A percentile compares a stretch with the other conserved stretches of the same genome.
Conservation (phyloP, 2,888 invertebrate genomes). For the Nomada goodeniana region DNA sequence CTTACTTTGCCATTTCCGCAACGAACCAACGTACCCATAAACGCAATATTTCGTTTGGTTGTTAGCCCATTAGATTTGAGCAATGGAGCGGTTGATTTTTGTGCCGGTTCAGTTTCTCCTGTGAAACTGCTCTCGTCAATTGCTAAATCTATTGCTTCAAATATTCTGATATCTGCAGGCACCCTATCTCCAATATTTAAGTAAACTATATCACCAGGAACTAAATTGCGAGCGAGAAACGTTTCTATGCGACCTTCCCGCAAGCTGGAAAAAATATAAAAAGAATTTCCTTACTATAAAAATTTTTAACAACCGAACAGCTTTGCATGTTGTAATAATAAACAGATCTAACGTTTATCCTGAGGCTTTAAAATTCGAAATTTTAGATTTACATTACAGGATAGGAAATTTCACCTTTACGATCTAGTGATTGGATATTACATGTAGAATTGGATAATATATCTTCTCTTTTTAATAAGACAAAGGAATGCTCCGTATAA, state of each 20-base stretch:
- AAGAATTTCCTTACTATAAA: constrained; percentile 4
- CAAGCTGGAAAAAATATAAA: constrained; percentile 86
- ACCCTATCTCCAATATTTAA: constrained; percentile 98
- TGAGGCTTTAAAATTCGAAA: constrained; percentile 12
- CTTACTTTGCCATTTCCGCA: constrained; percentile 97
- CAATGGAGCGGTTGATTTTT: constrained; percentile 89
- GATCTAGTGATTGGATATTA: constrained; percentile 44
- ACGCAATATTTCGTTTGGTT: constrained; percentile 94
- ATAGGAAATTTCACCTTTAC: constrained; percentile 57
- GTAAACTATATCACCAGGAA: constrained; percentile 98
- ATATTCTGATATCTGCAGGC: constrained; percentile 98
- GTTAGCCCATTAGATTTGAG: constrained; percentile 88
- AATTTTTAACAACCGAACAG: not conserved
- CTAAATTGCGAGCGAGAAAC: constrained; percentile 97
- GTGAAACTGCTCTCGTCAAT: constrained; percentile 99
- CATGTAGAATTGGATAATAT: constrained; percentile 43
- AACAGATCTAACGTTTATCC: constrained; percentile 20
- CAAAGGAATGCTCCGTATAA: constrained; percentile 58
- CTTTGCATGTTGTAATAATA: not conserved
- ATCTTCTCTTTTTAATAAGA: constrained; percentile 62
- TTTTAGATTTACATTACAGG: constrained; percentile 34
- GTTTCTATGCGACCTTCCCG: constrained; percentile 94
- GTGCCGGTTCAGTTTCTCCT: constrained; percentile 98
- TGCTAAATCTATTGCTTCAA: constrained; percentile 95
- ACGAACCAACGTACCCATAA: constrained; percentile 98